Percentiles rank a stretch among this genome's conserved stretches.
These are phyloP conservation scores for Ascaphus truei DNA, from an alignment of 2,113 vertebrate species.

Conservation along the genomic window DNA sequence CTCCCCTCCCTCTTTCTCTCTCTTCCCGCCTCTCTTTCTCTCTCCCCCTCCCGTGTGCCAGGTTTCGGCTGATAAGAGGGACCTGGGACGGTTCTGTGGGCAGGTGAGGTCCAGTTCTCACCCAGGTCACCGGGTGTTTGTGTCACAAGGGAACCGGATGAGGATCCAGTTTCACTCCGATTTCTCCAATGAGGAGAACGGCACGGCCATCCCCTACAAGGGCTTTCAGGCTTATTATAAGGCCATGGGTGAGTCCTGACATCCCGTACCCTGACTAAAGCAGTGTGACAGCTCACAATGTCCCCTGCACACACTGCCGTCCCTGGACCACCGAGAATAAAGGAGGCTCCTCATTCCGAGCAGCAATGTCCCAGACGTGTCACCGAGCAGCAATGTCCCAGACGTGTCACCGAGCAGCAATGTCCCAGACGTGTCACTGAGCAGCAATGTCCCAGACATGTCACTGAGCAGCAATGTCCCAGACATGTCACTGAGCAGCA, in stretches of 20 bases:
- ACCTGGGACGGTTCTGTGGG: slow-evolving; percentile 81
- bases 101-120: slow-evolving; percentile 62
- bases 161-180: slow-evolving; percentile 73
- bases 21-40: no score
- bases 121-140: slow-evolving; percentile 63
- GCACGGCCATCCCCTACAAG: slow-evolving; percentile 56
- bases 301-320: no score
- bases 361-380: no score
- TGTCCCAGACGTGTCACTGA: no score
- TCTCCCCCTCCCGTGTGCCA: slow-evolving; percentile 43
- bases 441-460: no score
- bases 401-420: no score
- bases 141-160: slow-evolving; percentile 75
- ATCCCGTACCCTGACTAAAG: neutral
- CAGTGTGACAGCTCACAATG: neutral
- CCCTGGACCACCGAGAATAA: no score
- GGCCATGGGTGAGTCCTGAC: slow-evolving; percentile 71
- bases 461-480: no score
- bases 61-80: slow-evolving; percentile 71
- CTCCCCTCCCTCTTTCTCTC: no score
- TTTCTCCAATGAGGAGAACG: slow-evolving; percentile 74
- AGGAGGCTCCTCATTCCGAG: no score
- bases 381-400: no score
- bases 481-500: no score
- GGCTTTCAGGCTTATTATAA: slow-evolving; percentile 84